Base-by-base conservation (phyloP, 1,140 invertebrate species). In the Akabosia matsudoensis region DNA sequence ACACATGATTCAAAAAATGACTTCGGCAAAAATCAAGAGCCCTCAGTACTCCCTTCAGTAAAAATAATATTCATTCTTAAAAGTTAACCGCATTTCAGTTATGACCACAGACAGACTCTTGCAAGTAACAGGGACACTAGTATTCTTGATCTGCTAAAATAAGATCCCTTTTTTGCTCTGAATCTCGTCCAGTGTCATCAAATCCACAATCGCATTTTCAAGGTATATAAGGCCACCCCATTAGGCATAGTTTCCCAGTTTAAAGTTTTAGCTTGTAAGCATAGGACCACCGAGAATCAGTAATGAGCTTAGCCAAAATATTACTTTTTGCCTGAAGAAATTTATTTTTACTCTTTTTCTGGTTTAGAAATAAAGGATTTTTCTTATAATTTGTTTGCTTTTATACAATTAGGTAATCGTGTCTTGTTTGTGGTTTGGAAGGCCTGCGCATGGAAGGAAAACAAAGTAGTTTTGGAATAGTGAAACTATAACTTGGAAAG, bases 221-320 rank as follows among this genome's bases (percentile, higher is more conserved):
- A 67, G 61, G 61, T 67, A 67, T 67, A 67, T 67, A 67, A 67
- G 30, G 61, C 28, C 30, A 13, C 26, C 22, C 3, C n/a, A 67
- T 1, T 67, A 67, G 61, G 4, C 30, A 7, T 7, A 30, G 31
- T 67, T 67, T 24, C 61, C 61, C 61, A 67, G 61, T 67, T 22
- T 28, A 24, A 30, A 30, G 61, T 31, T 67, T 67, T 67, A 67
- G 3, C 61, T 28, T 31, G 24, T 67, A 67, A 30, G 61, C 31
- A 30, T 67, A 67, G n/a, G 61, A 30, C 10, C 61, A 30, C n/a
- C 4, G 26, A 61, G 10, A n/a, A n/a, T n/a, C n/a, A n/a, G n/a
- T n/a, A n/a, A n/a, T n/a, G n/a, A n/a, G n/a, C n/a, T n/a, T n/a
- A n/a, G n/a, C n/a, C n/a, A n/a, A n/a, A n/a, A n/a, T n/a, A n/a